Percentiles rank a stretch among this genome's conserved stretches.
Evolutionary conservation across 2,797 vertebrate species (phyloP).

Genomic region (Brachyalestes nurse): DNA sequence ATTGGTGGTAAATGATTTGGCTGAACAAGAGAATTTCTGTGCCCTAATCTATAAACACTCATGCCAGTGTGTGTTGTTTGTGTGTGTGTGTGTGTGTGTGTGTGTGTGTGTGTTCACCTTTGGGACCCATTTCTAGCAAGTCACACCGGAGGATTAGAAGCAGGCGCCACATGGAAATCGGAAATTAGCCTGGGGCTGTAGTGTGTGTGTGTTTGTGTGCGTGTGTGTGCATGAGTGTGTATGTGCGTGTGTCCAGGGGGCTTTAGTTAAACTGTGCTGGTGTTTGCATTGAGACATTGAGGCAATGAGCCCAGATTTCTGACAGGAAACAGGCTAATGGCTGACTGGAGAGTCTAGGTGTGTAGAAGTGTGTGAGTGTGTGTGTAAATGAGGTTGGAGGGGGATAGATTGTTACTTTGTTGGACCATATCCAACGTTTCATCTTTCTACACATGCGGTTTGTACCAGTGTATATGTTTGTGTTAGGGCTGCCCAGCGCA

Average conservation of each 20-base stretch:
- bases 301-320: slow-evolving; percentile 54
- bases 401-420: background rate
- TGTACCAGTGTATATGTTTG: background rate
- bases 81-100: slow-evolving; percentile 34
- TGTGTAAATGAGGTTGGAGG: slow-evolving; percentile 5
- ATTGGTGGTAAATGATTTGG: slow-evolving; percentile 54
- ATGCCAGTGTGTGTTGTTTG: slow-evolving; percentile 44
- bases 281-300: slow-evolving; percentile 56
- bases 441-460: background rate
- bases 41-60: slow-evolving; percentile 50
- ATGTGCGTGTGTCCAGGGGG: slow-evolving; percentile 45
- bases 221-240: slow-evolving; percentile 42
- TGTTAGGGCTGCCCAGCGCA: background rate
- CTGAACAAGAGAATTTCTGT: slow-evolving; percentile 53
- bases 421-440: background rate
- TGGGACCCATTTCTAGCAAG: slow-evolving; percentile 63
- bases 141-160: slow-evolving; percentile 69
- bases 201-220: slow-evolving; percentile 46
- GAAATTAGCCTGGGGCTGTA: slow-evolving; percentile 71
- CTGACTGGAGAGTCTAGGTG: slow-evolving; percentile 42
- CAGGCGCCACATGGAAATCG: slow-evolving; percentile 71
- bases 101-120: slow-evolving; percentile 46
- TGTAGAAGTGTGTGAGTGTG: slow-evolving; percentile 37
- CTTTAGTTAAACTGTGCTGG: slow-evolving; percentile 50
- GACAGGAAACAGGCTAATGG: slow-evolving; percentile 59